Evolutionary conservation across 2,797 vertebrate genomes (phyloP).

Genomic region (Chelon labrosus): DNA sequence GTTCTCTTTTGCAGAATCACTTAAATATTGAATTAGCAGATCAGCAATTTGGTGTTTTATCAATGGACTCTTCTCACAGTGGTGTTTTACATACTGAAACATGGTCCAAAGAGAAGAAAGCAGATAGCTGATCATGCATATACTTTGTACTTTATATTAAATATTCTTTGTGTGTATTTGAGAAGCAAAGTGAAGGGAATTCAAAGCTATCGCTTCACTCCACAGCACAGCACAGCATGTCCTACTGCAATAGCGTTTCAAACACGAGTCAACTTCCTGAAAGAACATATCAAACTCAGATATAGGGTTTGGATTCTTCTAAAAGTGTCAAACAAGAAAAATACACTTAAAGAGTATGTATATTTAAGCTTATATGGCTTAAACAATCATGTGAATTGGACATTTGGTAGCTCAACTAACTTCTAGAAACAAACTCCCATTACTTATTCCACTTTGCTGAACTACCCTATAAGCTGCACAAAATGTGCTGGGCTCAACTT

Average conservation of each 20-base stretch:
- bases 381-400: slow-evolving; percentile 2
- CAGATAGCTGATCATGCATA: not conserved
- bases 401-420: not conserved
- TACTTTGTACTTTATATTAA: not conserved
- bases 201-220: slow-evolving; percentile 5
- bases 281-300: slow-evolving; percentile 17
- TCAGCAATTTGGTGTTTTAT: not conserved
- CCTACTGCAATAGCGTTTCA: slow-evolving; percentile 17
- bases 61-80: not conserved
- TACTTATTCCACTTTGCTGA: slow-evolving; percentile 31
- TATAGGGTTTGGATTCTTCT: slow-evolving; percentile 1
- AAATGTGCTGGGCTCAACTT: slow-evolving; percentile 14
- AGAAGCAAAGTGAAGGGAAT: not conserved
- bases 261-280: slow-evolving; percentile 10
- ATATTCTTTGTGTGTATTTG: slow-evolving; percentile 3
- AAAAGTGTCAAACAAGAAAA: not conserved
- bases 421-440: slow-evolving; percentile 27
- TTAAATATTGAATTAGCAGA: not conserved
- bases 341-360: not conserved
- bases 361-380: not conserved
- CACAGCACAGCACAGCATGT: not conserved
- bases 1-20: not conserved
- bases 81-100: not conserved
- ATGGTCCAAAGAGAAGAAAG: not conserved
- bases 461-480: slow-evolving; percentile 19